Evolutionary conservation across 2,113 vertebrate genomes (phyloP), one percentile per base, ranked within the genome.

Genomic region (Channa argus): DNA sequence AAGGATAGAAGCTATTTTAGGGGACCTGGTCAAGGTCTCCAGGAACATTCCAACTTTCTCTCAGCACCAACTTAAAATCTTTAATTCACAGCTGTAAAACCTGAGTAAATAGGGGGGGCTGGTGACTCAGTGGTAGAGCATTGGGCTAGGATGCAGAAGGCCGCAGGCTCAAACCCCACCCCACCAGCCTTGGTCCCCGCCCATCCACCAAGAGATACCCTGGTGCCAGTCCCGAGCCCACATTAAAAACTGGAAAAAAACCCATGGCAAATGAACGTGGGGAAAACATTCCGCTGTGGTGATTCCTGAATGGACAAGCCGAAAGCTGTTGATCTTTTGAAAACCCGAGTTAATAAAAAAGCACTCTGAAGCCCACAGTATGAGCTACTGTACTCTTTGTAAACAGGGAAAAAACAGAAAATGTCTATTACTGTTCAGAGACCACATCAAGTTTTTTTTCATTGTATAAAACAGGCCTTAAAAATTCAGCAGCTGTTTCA

Each of bases 31-130:
- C 78, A 87, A 89, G 77, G 81, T 85, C 83, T 85, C 77, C 34
- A 47, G 68, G 70, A 86, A 84, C 58, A 63, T 56, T 54, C 46
- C 68, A 64, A 74, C 77, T 81, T 86, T 85, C 77, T 78, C 71
- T 77, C 72, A 6, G 63, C 82, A 79, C 93, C 88, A 72, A 90
- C 79, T 86, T 85, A 84, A 90, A 91, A 93, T 89, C 76, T 93
- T 90, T 93, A 90, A 94, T 89, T 93, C 86, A 86, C 86, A 84
- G 89, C 90, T 76, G 77, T 92, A 91, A 90, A 90, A 66, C 66
- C 82, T 88, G 85, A 90, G 90, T 85, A 88, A 91, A 92, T 90
- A 89, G 82, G 24, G 24, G 24, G 24, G 24, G 1, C 24, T 24
- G 24, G 24, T 24, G 24, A 24, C 24, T 24, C 24, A 24, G 24